A percentile compares a stretch with the other conserved stretches of the same genome.
Evolutionary conservation across 1,140 invertebrate species (phyloP).

Genomic region (Heterodera carotae): DNA sequence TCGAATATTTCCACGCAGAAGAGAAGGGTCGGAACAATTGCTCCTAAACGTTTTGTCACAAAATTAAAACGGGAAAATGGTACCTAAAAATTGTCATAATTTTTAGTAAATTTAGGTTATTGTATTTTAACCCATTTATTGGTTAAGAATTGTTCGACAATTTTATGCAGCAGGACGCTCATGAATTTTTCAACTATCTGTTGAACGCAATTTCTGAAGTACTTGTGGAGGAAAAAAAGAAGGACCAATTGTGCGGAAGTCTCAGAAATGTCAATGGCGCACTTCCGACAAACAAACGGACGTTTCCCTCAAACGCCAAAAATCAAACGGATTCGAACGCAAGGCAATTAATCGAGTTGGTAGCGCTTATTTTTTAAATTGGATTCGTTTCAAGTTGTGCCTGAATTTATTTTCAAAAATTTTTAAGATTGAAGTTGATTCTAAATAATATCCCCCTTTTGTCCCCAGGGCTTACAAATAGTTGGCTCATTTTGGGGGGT

Average conservation of each 20-base stretch:
- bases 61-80: constrained; percentile 97
- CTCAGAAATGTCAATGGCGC: constrained; percentile 37
- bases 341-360: neutral
- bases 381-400: neutral
- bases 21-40: constrained; percentile 97
- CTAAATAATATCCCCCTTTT: too few relatives aligned
- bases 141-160: constrained; percentile 96
- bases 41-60: constrained; percentile 98
- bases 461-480: too few relatives aligned
- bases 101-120: constrained; percentile 12
- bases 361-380: neutral
- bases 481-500: too few relatives aligned
- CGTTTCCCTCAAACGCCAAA: constrained; percentile 15
- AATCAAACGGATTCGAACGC: constrained; percentile 16
- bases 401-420: too few relatives aligned
- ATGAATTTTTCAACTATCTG: constrained; percentile 98
- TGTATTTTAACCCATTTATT: constrained; percentile 30
- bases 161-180: constrained; percentile 98
- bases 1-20: constrained; percentile 98
- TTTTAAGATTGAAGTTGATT: too few relatives aligned
- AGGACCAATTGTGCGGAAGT: constrained; percentile 32
- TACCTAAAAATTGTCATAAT: constrained; percentile 61
- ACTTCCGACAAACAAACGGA: constrained; percentile 14
- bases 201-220: constrained; percentile 79
- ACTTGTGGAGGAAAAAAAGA: constrained; percentile 76